These are phyloP conservation scores for Ciconia maguari DNA, from an alignment of 2,113 vertebrate genomes.

Conservation along the genomic window DNA sequence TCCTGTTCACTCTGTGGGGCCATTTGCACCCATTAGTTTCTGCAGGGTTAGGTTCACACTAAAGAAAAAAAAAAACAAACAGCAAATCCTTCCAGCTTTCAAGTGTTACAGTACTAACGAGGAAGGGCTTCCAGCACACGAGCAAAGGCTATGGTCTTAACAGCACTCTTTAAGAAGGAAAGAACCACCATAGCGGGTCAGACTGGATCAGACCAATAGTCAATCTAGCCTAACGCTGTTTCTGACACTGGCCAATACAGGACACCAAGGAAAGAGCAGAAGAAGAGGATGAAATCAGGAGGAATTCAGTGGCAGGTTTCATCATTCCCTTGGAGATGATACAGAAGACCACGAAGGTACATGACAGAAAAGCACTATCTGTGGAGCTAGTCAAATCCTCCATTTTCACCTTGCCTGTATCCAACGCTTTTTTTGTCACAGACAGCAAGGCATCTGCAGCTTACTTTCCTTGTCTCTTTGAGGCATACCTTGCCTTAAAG, in stretches of 20 bases:
- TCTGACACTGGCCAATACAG: neutral
- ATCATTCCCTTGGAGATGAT: neutral
- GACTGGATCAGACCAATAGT: neutral
- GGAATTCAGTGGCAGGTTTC: neutral
- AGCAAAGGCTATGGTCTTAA: neutral
- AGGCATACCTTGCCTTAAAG: neutral
- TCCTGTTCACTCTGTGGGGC: neutral
- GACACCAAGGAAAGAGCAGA: neutral
- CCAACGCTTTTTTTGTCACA: neutral
- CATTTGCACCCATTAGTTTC: neutral
- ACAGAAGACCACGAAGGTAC: neutral
- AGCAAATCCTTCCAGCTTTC: neutral
- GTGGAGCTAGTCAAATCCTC: neutral
- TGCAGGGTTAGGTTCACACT: neutral
- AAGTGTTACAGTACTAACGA: rapidly evolving
- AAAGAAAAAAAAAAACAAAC: neutral
- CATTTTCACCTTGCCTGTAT: neutral
- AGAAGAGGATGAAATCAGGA: neutral
- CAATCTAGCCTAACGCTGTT: neutral
- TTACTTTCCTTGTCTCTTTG: neutral
- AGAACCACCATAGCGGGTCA: neutral
- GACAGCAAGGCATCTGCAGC: neutral
- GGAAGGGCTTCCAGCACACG: neutral
- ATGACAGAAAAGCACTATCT: rapidly evolving
- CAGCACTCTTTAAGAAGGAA: neutral